Evolutionary conservation across 2,797 vertebrate genomes (phyloP).

Genomic region (Cryptoprocta ferox): DNA sequence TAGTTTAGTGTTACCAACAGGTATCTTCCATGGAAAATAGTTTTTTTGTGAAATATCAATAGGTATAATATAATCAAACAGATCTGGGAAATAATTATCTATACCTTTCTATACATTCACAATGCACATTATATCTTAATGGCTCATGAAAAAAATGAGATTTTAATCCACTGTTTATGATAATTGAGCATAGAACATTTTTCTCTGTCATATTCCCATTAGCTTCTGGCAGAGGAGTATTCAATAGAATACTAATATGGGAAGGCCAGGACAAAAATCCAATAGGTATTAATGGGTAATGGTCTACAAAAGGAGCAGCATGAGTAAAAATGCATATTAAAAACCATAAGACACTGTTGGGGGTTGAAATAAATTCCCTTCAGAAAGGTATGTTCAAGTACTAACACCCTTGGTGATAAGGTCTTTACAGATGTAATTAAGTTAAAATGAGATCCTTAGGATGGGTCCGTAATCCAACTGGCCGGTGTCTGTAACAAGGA

Average conservation of each 20-base stretch:
- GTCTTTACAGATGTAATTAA: neutral
- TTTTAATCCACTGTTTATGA: neutral
- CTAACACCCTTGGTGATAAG: neutral
- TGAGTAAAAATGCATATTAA: neutral
- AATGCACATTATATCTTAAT: neutral
- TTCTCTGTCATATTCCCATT: neutral
- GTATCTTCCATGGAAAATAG: neutral
- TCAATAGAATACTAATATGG: neutral
- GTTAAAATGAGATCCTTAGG: neutral
- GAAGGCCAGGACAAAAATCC: conserved; percentile 24
- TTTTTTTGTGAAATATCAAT: neutral
- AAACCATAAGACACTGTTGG: neutral
- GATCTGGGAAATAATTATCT: neutral
- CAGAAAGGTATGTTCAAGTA: neutral
- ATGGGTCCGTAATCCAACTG: neutral
- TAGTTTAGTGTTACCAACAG: neutral
- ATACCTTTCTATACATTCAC: neutral
- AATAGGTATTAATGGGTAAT: neutral
- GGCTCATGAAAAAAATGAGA: neutral
- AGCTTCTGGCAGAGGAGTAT: neutral
- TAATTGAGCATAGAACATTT: neutral
- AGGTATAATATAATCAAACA: neutral
- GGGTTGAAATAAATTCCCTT: neutral
- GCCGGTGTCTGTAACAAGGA: neutral
- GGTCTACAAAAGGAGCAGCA: neutral